phyloP scores from a whole-genome alignment of 2,888 invertebrate species.

The Athalia rosae region DNA sequence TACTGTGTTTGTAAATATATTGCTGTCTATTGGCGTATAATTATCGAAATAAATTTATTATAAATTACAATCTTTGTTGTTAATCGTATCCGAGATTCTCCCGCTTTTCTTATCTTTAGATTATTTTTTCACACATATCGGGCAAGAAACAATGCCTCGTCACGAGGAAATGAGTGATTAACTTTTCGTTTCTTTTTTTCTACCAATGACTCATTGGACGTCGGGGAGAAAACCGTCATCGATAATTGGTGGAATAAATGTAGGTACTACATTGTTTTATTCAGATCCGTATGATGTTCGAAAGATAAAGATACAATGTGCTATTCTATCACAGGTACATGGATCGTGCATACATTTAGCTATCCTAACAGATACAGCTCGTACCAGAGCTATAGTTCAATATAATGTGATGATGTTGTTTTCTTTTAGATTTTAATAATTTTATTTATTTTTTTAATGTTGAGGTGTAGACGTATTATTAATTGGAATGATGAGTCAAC shows the following conservation, averaged over 20 bases:
- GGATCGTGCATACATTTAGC: conserved; percentile 56
- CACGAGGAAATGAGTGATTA: too few species aligned
- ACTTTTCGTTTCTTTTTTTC: too few species aligned
- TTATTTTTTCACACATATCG: not conserved
- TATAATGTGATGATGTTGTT: conserved; percentile 25
- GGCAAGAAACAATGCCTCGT: too few species aligned
- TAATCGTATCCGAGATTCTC: not conserved
- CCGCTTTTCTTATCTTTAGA: not conserved
- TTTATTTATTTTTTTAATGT: not conserved
- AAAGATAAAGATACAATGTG: conserved; percentile 59
- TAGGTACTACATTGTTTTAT: conserved; percentile 41
- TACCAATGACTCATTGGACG: too few species aligned
- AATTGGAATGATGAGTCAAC: conserved; percentile 13
- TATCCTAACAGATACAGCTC: conserved; percentile 43
- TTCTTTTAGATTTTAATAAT: too few species aligned
- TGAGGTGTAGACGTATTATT: conserved; percentile 19
- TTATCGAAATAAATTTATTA: conserved; percentile 32
- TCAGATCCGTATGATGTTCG: conserved; percentile 42
- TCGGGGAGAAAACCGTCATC: not conserved
- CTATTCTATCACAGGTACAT: conserved; percentile 67
- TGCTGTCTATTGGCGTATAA: conserved; percentile 21
- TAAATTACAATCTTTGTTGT: conserved; percentile 8
- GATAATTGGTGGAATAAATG: not conserved
- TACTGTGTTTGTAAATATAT: conserved; percentile 37
- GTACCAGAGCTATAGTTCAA: conserved; percentile 36